Evolutionary conservation across 1,140 invertebrate genomes (phyloP), one percentile per base, ranked within the genome.

Genomic region (Oppia nitens): DNA sequence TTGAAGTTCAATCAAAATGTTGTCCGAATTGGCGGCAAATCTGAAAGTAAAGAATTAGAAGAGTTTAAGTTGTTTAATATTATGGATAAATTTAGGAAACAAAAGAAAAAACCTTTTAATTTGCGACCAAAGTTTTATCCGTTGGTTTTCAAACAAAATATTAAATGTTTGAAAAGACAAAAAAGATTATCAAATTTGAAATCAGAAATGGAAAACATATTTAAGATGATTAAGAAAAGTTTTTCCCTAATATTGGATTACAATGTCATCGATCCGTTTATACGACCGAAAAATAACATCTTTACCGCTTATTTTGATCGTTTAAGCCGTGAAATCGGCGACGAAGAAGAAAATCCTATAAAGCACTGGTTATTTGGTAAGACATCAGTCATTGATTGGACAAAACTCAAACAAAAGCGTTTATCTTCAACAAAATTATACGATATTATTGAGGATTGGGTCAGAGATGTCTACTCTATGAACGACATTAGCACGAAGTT

Each of bases 11-110:
- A 65, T 3, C 50, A 63, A 1, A 69, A 68, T 6, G 73, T 89
- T 55, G 72, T 85, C 14, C 75, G 87, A 26, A 76, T 90, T 62
- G 87, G 87, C 3, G 78, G 79, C 11, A 78, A 83, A 69, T 81
- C 80, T 1, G 78, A 79, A 65, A 62, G 60, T 52, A 45, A 50
- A 21, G 49, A 2, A 17, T 3, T 61, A 26, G 9, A 25, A 59
- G n/a, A 9, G 9, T 29, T 58, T 20, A 26, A 20, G 14, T 12
- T 29, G 20, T 57, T 11, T n/a, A 29, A 24, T 58, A 55, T 50
- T 9, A 57, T 24, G 17, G 55, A 57, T 57, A 28, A 57, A 20
- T 17, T 45, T 9, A 6, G 23, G 3, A 11, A 20, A 20, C 23
- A 54, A 17, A 40, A 40, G 17, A 40, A 6, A 17, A 17, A 6